These are phyloP conservation scores for Pseudorhombus dupliciocellatus DNA, from an alignment of 2,113 vertebrate species.

Conservation along the genomic window DNA sequence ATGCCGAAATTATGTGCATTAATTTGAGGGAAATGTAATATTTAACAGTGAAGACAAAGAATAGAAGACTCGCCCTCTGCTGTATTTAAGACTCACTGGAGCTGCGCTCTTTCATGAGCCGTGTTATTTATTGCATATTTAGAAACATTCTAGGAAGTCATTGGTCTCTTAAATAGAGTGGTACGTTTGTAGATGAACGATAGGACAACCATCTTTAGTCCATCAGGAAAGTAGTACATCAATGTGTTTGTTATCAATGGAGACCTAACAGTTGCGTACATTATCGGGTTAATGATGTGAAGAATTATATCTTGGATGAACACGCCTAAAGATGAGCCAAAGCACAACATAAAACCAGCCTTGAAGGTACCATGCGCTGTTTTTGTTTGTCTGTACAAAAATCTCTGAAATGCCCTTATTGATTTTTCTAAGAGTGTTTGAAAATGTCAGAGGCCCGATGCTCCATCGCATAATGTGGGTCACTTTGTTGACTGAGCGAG, in stretches of 20 bases:
- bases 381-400: background rate
- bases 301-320: constrained; percentile 17
- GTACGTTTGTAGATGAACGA: constrained; percentile 17
- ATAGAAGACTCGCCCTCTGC: constrained; percentile 34
- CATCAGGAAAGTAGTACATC: constrained; percentile 20
- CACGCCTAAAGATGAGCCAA: constrained; percentile 27
- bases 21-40: constrained; percentile 25
- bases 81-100: constrained; percentile 41
- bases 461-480: background rate
- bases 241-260: constrained; percentile 38
- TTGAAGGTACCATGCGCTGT: background rate
- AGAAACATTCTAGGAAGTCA: constrained; percentile 37
- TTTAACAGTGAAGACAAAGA: constrained; percentile 33
- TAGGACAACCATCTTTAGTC: constrained; percentile 13
- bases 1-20: constrained; percentile 22
- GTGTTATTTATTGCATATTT: constrained; percentile 56
- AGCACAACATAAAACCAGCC: constrained; percentile 3
- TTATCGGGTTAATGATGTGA: constrained; percentile 35
- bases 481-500: background rate
- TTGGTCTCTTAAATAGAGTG: constrained; percentile 53
- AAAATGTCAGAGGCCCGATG: background rate
- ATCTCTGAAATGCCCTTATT: constrained; percentile 6
- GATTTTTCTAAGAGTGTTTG: background rate
- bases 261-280: constrained; percentile 31
- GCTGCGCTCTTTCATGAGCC: constrained; percentile 29